Base-by-base conservation (phyloP, 1,140 invertebrate genomes). In the Macrobrachium nipponense region DNA sequence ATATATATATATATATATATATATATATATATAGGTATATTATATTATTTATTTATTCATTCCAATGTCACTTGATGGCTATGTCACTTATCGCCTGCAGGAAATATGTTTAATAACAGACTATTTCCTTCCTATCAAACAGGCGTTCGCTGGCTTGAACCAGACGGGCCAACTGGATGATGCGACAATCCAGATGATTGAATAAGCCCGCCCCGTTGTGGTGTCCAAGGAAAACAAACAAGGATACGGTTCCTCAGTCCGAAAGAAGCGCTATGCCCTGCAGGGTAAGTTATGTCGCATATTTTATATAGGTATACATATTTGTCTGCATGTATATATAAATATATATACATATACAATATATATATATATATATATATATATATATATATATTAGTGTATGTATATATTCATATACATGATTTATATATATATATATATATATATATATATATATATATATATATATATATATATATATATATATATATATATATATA, bases 191-290 rank as follows among this genome's bases (percentile, higher is more conserved):
- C 90, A 93, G 89, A 93, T 94, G 91, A 90, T 95, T n/a, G 90
- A 92, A 91, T 68, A 92, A n/a, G n/a, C n/a, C n/a, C 91, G 89
- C 96, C 96, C 61, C 93, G 96, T 89, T 97, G 96, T 90, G 96
- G 96, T 87, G 96, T 97, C 1, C 93, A 95, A 91, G 96, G n/a
- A n/a, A n/a, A n/a, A 97, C 91, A 96, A 95, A 92, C 94, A 97
- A 20, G 96, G 95, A 70, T 94, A 94, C 62, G 95, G 94, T 23
- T 92, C 93, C 43, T 93, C 95, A 88, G 94, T 93, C 85, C 93
- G 96, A 88, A 96, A 84, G 51, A 94, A 97, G 91, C 92, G 96
- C 91, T 97, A 97, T 90, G 95, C 95, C 60, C 92, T 97, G 83
- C 96, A 97, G 94, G 96, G 96, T 95, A 92, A 43, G 80, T 76